These are phyloP conservation scores for Nanger granti DNA, from an alignment of 2,113 vertebrate species.

Conservation along the genomic window DNA sequence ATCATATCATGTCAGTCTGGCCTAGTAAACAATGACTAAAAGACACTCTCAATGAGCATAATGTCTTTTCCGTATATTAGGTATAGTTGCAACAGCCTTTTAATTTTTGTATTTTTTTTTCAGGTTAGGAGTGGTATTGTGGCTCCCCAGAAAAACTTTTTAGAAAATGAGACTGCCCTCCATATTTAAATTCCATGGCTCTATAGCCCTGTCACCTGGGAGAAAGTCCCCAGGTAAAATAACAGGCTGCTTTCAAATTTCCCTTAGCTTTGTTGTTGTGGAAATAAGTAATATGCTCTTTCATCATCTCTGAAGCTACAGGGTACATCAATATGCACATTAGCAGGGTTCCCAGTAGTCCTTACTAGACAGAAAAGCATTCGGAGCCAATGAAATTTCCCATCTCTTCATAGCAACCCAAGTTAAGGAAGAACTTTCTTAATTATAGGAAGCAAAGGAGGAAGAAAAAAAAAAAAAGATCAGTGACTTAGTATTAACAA, in stretches of 20 bases:
- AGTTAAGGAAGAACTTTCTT: slow-evolving; percentile 46
- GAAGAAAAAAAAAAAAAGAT: background rate
- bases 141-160: slow-evolving; percentile 28
- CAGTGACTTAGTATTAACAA: slow-evolving; percentile 31
- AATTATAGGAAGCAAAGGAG: background rate
- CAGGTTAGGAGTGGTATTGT: background rate
- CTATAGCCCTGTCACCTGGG: slow-evolving; percentile 39
- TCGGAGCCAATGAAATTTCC: background rate
- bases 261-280: slow-evolving; percentile 57
- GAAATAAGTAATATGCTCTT: slow-evolving; percentile 65
- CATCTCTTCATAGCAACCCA: slow-evolving; percentile 39
- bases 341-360: slow-evolving; percentile 24
- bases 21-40: slow-evolving; percentile 83
- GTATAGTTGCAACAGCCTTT: slow-evolving; percentile 30
- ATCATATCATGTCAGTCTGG: slow-evolving; percentile 90
- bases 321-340: slow-evolving; percentile 50
- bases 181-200: slow-evolving; percentile 36
- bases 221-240: slow-evolving; percentile 66
- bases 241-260: slow-evolving; percentile 37
- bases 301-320: slow-evolving; percentile 53
- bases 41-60: slow-evolving; percentile 68
- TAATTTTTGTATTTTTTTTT: slow-evolving; percentile 45
- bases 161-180: background rate
- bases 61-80: slow-evolving; percentile 67
- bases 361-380: slow-evolving; percentile 34